These are phyloP conservation scores for human DNA, from an alignment of 2,113 vertebrate species.

Conservation along the genomic window GRCh38 chr2:52082001-52082500, in stretches of 20 bases:
- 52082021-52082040: neutral
- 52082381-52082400: neutral
- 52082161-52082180: constrained; percentile 49
- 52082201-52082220: constrained; percentile 21
- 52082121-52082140: neutral
- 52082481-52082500: neutral
- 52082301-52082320: neutral
- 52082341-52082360: neutral
- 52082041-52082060: neutral
- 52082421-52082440: neutral
- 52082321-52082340: neutral
- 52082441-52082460: neutral
- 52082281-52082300: neutral
- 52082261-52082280: neutral
- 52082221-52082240: neutral
- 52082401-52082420: neutral
- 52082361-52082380: neutral
- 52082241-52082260: neutral
- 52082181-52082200: constrained; percentile 45
- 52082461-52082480: neutral
- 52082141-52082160: neutral
- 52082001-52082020: neutral
- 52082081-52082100: neutral
- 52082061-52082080: neutral
- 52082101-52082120: neutral